Base-by-base conservation (phyloP, 1,140 invertebrate species). In the Nymphalis io region DNA sequence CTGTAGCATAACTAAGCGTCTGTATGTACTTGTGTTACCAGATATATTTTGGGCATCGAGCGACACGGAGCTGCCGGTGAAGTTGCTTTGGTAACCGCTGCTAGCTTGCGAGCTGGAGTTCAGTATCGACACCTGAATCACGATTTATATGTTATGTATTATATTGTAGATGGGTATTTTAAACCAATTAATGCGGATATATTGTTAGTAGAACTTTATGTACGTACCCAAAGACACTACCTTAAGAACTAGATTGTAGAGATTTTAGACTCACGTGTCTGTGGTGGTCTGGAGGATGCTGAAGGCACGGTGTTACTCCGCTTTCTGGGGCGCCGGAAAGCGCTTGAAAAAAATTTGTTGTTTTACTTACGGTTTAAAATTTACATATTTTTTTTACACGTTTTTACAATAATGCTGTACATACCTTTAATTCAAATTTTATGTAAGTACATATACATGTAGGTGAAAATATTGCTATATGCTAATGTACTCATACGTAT, bases 21-120 rank as follows among this genome's bases (percentile, higher is more conserved):
- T 20, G 48, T 20, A 18, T 11, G 20, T 51, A 21, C 10, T n/a
- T 51, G n/a, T 55, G 42, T 73, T 70, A 92, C 91, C 90, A 8
- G 90, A 92, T 16, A 87, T 85, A 51, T 91, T 92, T 40, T 92
- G 89, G 2, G 83, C 80, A 68, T 92, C 92, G 21, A 92, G 80
- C 0, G 90, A 92, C 3, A 85, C 88, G 33, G 81, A 85, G 80
- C 90, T 92, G 73, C 92, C 92, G n/a, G 92, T 92, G 76, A 92
- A 92, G 82, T 92, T 92, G 84, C 92, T 92, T 75, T 92, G 92
- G 80, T 92, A 92, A 1, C 92, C 92, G 70, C 90, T 92, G 85
- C 91, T 92, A 15, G 83, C 86, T 65, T 87, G 85, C 16, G 87
- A 89, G 77, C 91, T 92, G 3, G 83, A 83, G 78, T 92, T 92